Conservation (phyloP, 1,140 invertebrate genomes). For the Drosophila mojavensis region DNA sequence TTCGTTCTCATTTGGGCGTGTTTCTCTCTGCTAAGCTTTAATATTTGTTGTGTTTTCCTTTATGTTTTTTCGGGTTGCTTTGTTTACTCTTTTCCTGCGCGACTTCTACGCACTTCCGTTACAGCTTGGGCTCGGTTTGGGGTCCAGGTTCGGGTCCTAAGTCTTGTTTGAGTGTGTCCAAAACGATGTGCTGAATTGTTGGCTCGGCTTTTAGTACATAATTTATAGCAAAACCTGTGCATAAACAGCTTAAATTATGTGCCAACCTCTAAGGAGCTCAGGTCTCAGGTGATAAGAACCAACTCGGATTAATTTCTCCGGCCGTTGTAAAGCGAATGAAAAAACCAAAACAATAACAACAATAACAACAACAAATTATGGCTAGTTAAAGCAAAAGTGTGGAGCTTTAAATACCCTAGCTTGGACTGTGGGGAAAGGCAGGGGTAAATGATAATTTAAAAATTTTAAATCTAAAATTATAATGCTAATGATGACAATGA, state of each 20-base stretch:
- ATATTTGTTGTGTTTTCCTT: neutral
- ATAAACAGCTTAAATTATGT: slow-evolving; percentile 79
- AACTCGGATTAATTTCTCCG: slow-evolving; percentile 17
- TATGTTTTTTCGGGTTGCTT: slow-evolving; percentile 35
- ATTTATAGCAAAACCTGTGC: slow-evolving; percentile 67
- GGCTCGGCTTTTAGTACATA: slow-evolving; percentile 73
- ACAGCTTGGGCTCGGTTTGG: slow-evolving; percentile 24
- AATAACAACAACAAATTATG: neutral
- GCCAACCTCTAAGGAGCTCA: slow-evolving; percentile 24
- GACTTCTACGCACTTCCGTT: slow-evolving; percentile 71
- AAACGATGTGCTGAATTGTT: slow-evolving; percentile 74
- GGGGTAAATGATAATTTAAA: no score
- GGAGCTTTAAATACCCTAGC: neutral
- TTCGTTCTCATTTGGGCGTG: neutral
- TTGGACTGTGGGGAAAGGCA: no score
- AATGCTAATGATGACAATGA: no score
- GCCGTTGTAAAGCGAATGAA: neutral
- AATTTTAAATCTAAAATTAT: no score
- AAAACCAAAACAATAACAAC: neutral
- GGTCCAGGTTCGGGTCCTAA: neutral
- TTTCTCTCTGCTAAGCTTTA: slow-evolving; percentile 16
- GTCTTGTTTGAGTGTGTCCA: slow-evolving; percentile 47
- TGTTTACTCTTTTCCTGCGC: slow-evolving; percentile 60
- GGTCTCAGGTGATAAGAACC: slow-evolving; percentile 31
- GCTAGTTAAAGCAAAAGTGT: no score